These are phyloP conservation scores for Apamea monoglypha DNA, from an alignment of 2,888 invertebrate species.

Conservation along the genomic window DNA sequence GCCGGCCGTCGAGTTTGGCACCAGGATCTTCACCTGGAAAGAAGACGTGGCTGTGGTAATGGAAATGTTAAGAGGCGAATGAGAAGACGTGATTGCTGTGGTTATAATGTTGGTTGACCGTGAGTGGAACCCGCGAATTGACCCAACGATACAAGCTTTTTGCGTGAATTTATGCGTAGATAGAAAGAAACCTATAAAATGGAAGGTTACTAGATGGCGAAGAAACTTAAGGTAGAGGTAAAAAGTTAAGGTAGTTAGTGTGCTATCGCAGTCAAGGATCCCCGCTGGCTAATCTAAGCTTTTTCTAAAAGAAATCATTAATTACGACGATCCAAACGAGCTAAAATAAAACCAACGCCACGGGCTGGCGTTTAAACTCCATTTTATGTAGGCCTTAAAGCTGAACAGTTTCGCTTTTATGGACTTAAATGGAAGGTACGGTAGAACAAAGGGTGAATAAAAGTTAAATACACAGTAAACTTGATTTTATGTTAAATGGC, in stretches of 20 bases:
- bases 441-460: conserved; percentile 53
- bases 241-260: conserved; percentile 28
- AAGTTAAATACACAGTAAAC: conserved; percentile 52
- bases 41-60: conserved; percentile 57
- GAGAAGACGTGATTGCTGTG: conserved; percentile 54
- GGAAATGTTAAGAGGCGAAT: conserved; percentile 63
- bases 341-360: conserved; percentile 50
- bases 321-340: conserved; percentile 43
- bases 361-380: conserved; percentile 36
- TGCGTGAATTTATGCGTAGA: conserved; percentile 44
- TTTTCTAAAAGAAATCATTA: conserved; percentile 46
- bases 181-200: conserved; percentile 33
- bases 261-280: conserved; percentile 27
- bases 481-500: conserved; percentile 57
- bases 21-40: conserved; percentile 95
- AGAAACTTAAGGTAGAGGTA: conserved; percentile 17
- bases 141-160: conserved; percentile 52
- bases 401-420: conserved; percentile 42
- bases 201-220: conserved; percentile 28
- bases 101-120: conserved; percentile 51
- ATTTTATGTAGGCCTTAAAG: conserved; percentile 53
- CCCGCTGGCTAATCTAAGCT: conserved; percentile 27
- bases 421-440: conserved; percentile 41
- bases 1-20: conserved; percentile 98
- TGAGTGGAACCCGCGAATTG: conserved; percentile 47